Evolutionary conservation across 2,113 vertebrate genomes (phyloP).

Genomic region (Sprattus sprattus): DNA sequence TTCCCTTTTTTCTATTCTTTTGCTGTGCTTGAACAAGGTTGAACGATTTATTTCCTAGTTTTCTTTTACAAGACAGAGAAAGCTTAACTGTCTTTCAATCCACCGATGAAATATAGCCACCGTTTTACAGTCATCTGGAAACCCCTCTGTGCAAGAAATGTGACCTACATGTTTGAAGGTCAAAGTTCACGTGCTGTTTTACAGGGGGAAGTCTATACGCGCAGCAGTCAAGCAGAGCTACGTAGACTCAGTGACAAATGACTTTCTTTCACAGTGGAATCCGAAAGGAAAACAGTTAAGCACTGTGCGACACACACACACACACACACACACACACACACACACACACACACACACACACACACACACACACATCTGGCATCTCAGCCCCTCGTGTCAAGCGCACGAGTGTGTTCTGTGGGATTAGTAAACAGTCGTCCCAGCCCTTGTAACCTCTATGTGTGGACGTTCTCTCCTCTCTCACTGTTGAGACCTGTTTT

Average conservation of each 20-base stretch:
- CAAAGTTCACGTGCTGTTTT: background rate
- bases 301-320: background rate
- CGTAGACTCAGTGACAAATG: background rate
- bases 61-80: background rate
- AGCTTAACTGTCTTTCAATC: background rate
- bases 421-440: slow-evolving; percentile 1
- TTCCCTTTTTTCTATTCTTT: background rate
- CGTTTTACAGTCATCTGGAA: background rate
- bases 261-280: background rate
- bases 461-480: background rate
- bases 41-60: background rate
- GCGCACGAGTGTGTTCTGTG: background rate
- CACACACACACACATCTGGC: background rate
- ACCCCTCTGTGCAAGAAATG: background rate
- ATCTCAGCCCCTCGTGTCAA: background rate
- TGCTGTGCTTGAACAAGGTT: background rate
- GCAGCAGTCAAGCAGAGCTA: background rate
- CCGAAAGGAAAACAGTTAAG: background rate
- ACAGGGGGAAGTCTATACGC: background rate
- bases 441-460: background rate
- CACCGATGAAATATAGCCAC: background rate
- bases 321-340: background rate
- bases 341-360: background rate
- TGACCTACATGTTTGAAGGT: background rate
- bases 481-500: slow-evolving; percentile 60